Percentiles rank a stretch among this genome's conserved stretches.
phyloP scores from a whole-genome alignment of 2,113 vertebrate species.

The Thoracochromis brauschi region DNA sequence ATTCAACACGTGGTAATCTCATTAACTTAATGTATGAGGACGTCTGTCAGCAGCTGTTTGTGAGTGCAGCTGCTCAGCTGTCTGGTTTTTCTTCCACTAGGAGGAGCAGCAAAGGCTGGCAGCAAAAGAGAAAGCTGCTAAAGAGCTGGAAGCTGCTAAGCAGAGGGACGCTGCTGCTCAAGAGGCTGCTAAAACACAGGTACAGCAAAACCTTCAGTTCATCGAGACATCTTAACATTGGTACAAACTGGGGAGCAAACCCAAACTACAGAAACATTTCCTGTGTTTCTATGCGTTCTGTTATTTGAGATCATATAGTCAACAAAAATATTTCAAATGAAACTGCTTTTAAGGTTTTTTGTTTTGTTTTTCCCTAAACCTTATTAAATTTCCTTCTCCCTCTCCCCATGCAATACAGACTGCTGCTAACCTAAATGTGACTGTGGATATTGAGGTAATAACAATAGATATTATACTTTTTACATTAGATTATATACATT shows the following conservation, averaged over 20 bases:
- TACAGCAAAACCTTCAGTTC: not conserved
- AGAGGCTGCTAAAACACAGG: slow-evolving; percentile 25
- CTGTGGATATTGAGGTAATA: slow-evolving; percentile 53
- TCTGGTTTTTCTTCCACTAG: not conserved
- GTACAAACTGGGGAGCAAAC: not conserved
- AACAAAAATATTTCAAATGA: not conserved
- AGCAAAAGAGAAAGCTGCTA: slow-evolving; percentile 53
- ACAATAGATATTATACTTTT: not conserved
- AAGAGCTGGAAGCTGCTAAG: slow-evolving; percentile 37
- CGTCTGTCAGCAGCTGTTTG: not conserved
- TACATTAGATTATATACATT: not conserved
- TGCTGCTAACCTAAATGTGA: slow-evolving; percentile 32
- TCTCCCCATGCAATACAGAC: not conserved
- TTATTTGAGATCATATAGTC: not conserved
- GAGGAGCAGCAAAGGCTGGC: slow-evolving; percentile 56
- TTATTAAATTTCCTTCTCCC: not conserved
- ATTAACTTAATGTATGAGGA: not conserved
- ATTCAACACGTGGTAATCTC: not conserved
- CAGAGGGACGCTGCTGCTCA: slow-evolving; percentile 29
- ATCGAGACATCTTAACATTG: not conserved
- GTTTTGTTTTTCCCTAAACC: not conserved
- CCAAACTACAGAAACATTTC: not conserved
- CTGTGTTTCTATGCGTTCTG: not conserved
- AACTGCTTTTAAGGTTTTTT: not conserved
- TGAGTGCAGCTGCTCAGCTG: not conserved